phyloP scores from a whole-genome alignment of 2,797 vertebrate species.

The Percopsis omiscomaycus region DNA sequence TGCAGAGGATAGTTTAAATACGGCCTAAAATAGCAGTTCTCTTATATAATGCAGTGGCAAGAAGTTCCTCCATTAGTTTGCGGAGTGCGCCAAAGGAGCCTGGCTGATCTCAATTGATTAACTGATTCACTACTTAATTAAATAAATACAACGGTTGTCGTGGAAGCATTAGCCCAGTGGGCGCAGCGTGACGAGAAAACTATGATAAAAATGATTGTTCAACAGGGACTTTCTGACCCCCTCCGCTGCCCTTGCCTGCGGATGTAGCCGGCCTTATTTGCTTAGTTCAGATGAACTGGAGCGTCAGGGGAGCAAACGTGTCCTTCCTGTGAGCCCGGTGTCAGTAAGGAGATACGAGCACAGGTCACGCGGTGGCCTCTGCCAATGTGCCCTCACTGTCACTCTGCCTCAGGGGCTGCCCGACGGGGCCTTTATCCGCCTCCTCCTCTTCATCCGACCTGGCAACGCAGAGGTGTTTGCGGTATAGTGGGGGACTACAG shows the following conservation, averaged over 20 bases:
- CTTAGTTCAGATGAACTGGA: conserved; percentile 21
- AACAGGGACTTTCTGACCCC: conserved; percentile 6
- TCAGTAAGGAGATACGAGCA: conserved; percentile 35
- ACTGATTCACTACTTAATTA: conserved; percentile 28
- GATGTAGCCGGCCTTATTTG: conserved; percentile 17
- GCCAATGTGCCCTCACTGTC: conserved; percentile 76
- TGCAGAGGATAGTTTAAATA: conserved; percentile 62
- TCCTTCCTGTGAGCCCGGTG: conserved; percentile 50
- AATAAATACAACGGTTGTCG: conserved; percentile 23
- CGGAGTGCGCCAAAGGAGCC: conserved; percentile 15
- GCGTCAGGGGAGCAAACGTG: conserved; percentile 16
- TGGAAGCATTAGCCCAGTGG: conserved; percentile 15
- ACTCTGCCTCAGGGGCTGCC: conserved; percentile 74
- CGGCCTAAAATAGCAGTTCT: conserved; percentile 67
- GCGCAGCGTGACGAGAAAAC: conserved; percentile 10
- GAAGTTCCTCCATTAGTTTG: conserved; percentile 47
- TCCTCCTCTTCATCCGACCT: conserved; percentile 82
- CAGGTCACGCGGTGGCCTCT: conserved; percentile 77
- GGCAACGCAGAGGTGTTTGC: conserved; percentile 75
- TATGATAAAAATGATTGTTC: conserved; percentile 1
- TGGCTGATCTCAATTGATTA: conserved; percentile 19
- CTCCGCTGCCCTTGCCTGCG: conserved; percentile 24
- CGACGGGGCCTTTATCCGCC: conserved; percentile 51
- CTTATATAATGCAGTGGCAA: conserved; percentile 53
- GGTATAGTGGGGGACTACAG: conserved; percentile 80